Conservation (phyloP, 1,140 invertebrate genomes). For the Lycorma delicatula region DNA sequence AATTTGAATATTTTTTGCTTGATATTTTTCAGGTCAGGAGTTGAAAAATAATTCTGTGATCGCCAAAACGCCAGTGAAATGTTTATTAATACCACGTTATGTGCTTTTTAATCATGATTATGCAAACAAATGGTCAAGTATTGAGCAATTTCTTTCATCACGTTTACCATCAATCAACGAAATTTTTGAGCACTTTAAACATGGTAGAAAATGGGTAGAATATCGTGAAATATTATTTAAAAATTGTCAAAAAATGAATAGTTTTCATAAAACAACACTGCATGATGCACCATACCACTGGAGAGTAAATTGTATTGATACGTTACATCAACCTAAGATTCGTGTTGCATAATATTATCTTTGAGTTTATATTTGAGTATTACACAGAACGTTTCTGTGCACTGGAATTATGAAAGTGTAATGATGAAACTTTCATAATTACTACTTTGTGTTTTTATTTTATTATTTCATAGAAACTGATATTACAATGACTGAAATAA, state of each 20-base stretch:
- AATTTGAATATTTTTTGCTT: neutral
- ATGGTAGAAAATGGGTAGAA: conserved; percentile 1
- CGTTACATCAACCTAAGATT: no score
- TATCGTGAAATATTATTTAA: neutral
- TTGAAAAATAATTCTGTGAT: neutral
- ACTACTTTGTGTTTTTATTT: no score
- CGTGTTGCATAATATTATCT: no score
- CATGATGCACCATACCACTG: conserved; percentile 1
- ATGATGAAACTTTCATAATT: no score
- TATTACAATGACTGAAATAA: no score
- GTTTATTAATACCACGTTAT: neutral
- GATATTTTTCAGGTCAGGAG: neutral
- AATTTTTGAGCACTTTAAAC: neutral
- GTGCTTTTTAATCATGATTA: neutral
- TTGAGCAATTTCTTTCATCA: neutral
- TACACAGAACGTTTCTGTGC: no score
- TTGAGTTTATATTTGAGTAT: no score
- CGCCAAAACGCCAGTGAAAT: neutral
- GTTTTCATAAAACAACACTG: neutral
- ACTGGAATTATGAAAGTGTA: no score
- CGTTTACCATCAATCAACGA: neutral
- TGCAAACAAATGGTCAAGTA: conserved; percentile 1
- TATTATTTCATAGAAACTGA: no score
- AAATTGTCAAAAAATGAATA: neutral
- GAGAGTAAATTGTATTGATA: neutral